Conservation (phyloP, 1,140 invertebrate genomes). For the Eupeodes corollae region DNA sequence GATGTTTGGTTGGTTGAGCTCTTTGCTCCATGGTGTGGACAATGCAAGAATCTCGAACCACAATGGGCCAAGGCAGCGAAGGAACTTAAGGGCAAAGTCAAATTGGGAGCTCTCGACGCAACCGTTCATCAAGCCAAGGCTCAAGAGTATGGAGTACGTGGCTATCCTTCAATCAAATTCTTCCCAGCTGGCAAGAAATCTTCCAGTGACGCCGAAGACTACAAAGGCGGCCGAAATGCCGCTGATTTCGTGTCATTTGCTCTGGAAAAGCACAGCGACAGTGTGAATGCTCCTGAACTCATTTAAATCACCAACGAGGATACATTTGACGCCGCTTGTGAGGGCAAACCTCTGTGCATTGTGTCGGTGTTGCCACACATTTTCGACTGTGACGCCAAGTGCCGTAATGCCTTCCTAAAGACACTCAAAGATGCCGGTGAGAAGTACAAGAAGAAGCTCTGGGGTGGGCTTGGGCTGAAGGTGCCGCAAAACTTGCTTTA, state of each 20-base stretch:
- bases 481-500: slow-evolving; percentile 66
- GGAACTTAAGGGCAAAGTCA: slow-evolving; percentile 89
- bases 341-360: slow-evolving; percentile 82
- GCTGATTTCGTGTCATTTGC: slow-evolving; percentile 88
- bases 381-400: slow-evolving; percentile 90
- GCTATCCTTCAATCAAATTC: slow-evolving; percentile 96
- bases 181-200: slow-evolving; percentile 77
- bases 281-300: slow-evolving; percentile 83
- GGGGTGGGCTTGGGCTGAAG: slow-evolving; percentile 98
- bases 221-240: slow-evolving; percentile 81
- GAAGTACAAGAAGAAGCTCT: slow-evolving; percentile 90
- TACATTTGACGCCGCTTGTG: slow-evolving; percentile 62
- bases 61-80: slow-evolving; percentile 90
- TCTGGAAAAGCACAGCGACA: slow-evolving; percentile 72
- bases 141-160: slow-evolving; percentile 65
- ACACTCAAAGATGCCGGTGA: slow-evolving; percentile 68
- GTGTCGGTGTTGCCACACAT: slow-evolving; percentile 93
- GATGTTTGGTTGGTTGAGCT: slow-evolving; percentile 96
- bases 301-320: slow-evolving; percentile 54
- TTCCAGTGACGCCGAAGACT: slow-evolving; percentile 58
- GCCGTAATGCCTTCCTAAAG: slow-evolving; percentile 80
- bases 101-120: slow-evolving; percentile 92
- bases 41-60: slow-evolving; percentile 92
- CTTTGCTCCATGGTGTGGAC: slow-evolving; percentile 93
- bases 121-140: slow-evolving; percentile 80